Conservation (phyloP, 2,888 invertebrate genomes). For the Liopterus haemorrhoidalis region DNA sequence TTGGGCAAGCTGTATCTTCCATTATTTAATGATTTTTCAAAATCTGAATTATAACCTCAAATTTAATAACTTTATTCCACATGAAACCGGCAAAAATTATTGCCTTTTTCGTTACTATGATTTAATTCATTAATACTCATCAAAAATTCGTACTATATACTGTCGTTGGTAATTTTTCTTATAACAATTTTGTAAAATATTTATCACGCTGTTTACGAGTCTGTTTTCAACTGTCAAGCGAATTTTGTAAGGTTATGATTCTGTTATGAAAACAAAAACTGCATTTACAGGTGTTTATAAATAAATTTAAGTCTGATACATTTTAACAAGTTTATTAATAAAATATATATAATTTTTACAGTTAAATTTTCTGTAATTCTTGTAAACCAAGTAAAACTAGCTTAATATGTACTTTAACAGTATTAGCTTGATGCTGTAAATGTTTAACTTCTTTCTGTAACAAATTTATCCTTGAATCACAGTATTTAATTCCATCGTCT, state of each 20-base stretch:
- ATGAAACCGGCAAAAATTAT: neutral
- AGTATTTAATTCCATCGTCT: slow-evolving; percentile 43
- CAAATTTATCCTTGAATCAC: slow-evolving; percentile 40
- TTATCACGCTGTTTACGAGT: too few relatives aligned
- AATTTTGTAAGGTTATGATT: too few relatives aligned
- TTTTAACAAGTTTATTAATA: too few relatives aligned
- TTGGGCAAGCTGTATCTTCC: slow-evolving; percentile 85
- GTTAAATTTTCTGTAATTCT: slow-evolving; percentile 37
- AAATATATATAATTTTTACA: too few relatives aligned
- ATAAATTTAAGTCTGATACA: too few relatives aligned
- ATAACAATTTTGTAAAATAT: too few relatives aligned
- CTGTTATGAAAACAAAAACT: too few relatives aligned
- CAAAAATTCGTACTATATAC: too few relatives aligned
- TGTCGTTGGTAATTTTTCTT: too few relatives aligned
- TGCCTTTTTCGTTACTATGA: slow-evolving; percentile 18
- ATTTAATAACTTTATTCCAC: neutral
- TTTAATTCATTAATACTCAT: slow-evolving; percentile 1
- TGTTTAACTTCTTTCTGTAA: slow-evolving; percentile 42
- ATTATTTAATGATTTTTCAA: slow-evolving; percentile 44
- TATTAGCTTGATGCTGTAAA: slow-evolving; percentile 40
- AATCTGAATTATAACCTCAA: too few relatives aligned
- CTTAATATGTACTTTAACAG: slow-evolving; percentile 45
- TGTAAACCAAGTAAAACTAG: slow-evolving; percentile 42
- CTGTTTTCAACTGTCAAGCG: too few relatives aligned
- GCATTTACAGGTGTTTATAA: too few relatives aligned